Percentiles rank a stretch among this genome's conserved stretches.
These are phyloP conservation scores for Thoracochromis brauschi DNA, from an alignment of 2,113 vertebrate species.

Conservation along the genomic window DNA sequence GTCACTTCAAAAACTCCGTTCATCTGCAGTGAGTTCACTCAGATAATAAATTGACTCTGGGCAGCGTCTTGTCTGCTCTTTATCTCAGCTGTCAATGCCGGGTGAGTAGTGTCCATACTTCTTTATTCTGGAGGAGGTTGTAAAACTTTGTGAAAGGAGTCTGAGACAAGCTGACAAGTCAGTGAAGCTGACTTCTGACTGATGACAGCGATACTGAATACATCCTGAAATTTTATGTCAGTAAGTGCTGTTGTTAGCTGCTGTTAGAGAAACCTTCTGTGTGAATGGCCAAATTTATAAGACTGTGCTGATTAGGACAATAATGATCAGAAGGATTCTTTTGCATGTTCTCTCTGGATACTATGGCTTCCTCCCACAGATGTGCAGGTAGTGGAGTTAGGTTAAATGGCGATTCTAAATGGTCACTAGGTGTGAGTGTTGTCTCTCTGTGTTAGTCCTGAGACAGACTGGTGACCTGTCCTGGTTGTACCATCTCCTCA, in stretches of 20 bases:
- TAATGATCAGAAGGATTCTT: background rate
- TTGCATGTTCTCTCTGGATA: background rate
- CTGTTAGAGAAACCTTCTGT: background rate
- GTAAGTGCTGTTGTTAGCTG: background rate
- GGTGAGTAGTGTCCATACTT: background rate
- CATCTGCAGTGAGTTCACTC: background rate
- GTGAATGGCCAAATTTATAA: background rate
- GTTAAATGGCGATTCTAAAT: background rate
- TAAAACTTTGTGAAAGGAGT: background rate
- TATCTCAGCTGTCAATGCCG: background rate
- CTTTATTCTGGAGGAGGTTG: background rate
- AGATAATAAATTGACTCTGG: background rate
- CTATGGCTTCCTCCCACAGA: background rate
- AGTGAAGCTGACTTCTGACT: background rate
- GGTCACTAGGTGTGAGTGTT: background rate
- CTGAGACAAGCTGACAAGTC: background rate
- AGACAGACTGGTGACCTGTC: background rate
- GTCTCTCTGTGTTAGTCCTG: background rate
- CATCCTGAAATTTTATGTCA: background rate
- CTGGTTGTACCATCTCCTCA: background rate
- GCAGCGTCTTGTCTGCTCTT: fast-evolving
- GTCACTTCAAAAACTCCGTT: background rate
- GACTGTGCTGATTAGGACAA: background rate
- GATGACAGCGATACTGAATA: background rate
- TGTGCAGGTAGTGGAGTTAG: background rate